These are phyloP conservation scores for Parnassius apollo DNA, from an alignment of 2,888 invertebrate genomes.

Conservation along the genomic window DNA sequence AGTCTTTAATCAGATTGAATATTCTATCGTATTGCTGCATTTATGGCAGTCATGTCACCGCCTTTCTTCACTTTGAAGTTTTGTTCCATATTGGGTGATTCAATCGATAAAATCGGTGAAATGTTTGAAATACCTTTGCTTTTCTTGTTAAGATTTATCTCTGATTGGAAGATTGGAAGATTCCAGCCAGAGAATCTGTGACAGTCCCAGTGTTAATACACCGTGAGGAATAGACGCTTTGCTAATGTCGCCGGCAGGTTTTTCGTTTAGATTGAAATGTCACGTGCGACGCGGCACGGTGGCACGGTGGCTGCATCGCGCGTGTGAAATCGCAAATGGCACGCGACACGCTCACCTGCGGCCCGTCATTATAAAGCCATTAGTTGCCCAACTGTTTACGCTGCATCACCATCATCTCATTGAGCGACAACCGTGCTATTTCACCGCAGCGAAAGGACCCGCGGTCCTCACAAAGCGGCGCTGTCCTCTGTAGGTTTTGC, in stretches of 20 bases:
- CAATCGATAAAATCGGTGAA: no score
- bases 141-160: no score
- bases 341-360: slow-evolving; percentile 25
- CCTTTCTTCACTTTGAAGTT: no score
- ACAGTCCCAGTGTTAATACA: no score
- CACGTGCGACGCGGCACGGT: slow-evolving; percentile 16
- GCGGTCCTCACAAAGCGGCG: slow-evolving; percentile 4
- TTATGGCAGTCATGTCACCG: no score
- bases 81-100: no score
- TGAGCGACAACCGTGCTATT: slow-evolving; percentile 7
- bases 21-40: no score
- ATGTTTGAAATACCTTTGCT: no score
- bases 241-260: neutral
- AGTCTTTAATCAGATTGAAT: no score
- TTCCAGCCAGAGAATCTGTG: no score
- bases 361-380: slow-evolving; percentile 25
- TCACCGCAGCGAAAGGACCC: neutral
- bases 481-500: slow-evolving; percentile 5
- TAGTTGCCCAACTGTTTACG: slow-evolving; percentile 12
- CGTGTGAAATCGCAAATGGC: slow-evolving; percentile 39
- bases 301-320: slow-evolving; percentile 16
- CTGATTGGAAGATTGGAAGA: no score
- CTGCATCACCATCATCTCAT: neutral
- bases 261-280: slow-evolving; percentile 5
- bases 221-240: neutral